These are phyloP conservation scores for Folsomia manolachei DNA, from an alignment of 2,888 invertebrate species.

Conservation along the genomic window DNA sequence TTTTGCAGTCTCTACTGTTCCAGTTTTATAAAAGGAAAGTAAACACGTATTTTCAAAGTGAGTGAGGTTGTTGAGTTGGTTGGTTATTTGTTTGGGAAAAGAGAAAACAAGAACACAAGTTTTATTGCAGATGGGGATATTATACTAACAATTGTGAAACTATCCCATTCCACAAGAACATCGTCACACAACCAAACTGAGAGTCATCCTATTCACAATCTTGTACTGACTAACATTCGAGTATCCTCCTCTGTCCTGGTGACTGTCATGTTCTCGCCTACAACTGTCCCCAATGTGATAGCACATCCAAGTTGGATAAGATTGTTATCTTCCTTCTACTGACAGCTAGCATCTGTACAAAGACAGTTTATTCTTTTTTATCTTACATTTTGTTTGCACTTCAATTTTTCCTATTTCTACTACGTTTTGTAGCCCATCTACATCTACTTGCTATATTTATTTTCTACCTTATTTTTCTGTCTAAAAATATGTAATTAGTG, in stretches of 20 bases:
- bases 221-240: no score
- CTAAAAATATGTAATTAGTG: no score
- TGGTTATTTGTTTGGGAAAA: background rate
- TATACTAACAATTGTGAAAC: conserved; percentile 7
- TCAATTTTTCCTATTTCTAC: background rate
- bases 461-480: no score
- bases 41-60: conserved; percentile 2
- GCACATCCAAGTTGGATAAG: background rate
- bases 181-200: background rate
- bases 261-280: background rate
- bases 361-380: conserved; percentile 1
- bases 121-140: conserved; percentile 6
- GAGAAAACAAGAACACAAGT: background rate
- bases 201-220: no score
- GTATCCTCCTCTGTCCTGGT: no score
- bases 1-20: background rate
- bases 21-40: background rate
- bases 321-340: background rate
- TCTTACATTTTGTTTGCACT: background rate
- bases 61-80: background rate
- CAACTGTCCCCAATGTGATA: no score
- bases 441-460: no score
- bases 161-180: no score
- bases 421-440: no score
- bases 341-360: background rate